Conservation (phyloP, 1,140 invertebrate genomes). For the Glossosoma conforme region DNA sequence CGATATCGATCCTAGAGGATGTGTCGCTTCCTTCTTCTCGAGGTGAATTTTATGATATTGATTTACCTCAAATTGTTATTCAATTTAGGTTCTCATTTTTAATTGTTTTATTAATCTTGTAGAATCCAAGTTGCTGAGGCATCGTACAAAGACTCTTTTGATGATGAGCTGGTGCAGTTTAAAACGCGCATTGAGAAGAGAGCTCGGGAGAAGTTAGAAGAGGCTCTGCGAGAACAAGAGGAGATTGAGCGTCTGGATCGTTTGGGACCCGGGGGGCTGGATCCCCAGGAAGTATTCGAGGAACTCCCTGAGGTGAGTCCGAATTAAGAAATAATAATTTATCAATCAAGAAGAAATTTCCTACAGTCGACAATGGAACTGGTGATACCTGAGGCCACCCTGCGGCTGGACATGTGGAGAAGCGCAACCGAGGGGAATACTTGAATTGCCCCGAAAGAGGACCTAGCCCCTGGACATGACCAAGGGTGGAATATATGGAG, state of each 20-base stretch:
- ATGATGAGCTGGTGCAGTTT: conserved; percentile 89
- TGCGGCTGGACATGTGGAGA: too few relatives aligned
- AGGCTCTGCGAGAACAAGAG: conserved; percentile 75
- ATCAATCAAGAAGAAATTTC: too few relatives aligned
- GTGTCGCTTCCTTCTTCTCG: conserved; percentile 92
- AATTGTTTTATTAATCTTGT: conserved; percentile 20
- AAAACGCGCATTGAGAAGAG: conserved; percentile 83
- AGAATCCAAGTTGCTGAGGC: conserved; percentile 87
- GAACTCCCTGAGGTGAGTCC: conserved; percentile 78
- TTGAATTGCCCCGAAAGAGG: too few relatives aligned
- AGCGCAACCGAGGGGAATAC: too few relatives aligned
- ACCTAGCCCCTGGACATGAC: too few relatives aligned
- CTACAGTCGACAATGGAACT: too few relatives aligned
- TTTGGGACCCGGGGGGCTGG: conserved; percentile 93
- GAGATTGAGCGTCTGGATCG: conserved; percentile 85
- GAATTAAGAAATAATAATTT: too few relatives aligned
- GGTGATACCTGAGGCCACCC: too few relatives aligned
- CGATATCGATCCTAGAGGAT: conserved; percentile 86
- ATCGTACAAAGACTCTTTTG: conserved; percentile 91
- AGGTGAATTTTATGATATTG: conserved; percentile 50
- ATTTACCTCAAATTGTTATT: not conserved
- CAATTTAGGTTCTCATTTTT: not conserved
- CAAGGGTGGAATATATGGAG: too few relatives aligned
- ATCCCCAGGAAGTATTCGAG: conserved; percentile 96
- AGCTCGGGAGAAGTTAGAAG: conserved; percentile 83